Conservation (phyloP, 2,113 vertebrate genomes). For the Paracanthobrama guichenoti region DNA sequence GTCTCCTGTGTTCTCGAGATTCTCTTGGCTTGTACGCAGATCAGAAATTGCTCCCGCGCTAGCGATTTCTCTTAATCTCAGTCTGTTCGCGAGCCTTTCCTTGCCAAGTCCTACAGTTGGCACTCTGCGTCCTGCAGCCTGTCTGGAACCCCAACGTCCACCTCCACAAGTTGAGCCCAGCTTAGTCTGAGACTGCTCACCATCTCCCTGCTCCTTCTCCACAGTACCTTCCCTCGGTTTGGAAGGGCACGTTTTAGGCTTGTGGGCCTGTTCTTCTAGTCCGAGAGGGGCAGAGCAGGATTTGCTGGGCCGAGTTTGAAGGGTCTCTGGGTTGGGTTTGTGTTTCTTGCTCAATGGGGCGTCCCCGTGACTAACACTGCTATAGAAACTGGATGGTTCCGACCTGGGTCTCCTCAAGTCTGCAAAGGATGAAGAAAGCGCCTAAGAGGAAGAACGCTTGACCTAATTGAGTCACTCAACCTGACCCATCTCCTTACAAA, state of each 20-base stretch:
- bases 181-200: slow-evolving; percentile 77
- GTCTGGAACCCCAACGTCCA: slow-evolving; percentile 74
- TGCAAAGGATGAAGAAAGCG: slow-evolving; percentile 47
- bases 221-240: slow-evolving; percentile 47
- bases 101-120: slow-evolving; percentile 79
- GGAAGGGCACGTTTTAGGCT: slow-evolving; percentile 66
- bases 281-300: slow-evolving; percentile 79
- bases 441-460: neutral
- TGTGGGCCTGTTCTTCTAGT: slow-evolving; percentile 72
- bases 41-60: slow-evolving; percentile 86
- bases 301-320: slow-evolving; percentile 85
- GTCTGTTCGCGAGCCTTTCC: slow-evolving; percentile 82
- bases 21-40: slow-evolving; percentile 82
- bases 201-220: slow-evolving; percentile 62
- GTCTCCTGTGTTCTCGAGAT: slow-evolving; percentile 86
- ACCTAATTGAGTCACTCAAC: neutral
- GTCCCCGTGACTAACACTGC: slow-evolving; percentile 84
- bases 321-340: slow-evolving; percentile 88
- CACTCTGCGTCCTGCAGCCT: slow-evolving; percentile 69
- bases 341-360: slow-evolving; percentile 95
- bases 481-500: neutral
- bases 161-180: slow-evolving; percentile 73
- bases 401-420: slow-evolving; percentile 89
- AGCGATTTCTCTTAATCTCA: slow-evolving; percentile 85
- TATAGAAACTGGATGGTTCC: slow-evolving; percentile 87